These are phyloP conservation scores for Rhynchonycteris naso DNA, from an alignment of 2,797 vertebrate species.

Conservation along the genomic window DNA sequence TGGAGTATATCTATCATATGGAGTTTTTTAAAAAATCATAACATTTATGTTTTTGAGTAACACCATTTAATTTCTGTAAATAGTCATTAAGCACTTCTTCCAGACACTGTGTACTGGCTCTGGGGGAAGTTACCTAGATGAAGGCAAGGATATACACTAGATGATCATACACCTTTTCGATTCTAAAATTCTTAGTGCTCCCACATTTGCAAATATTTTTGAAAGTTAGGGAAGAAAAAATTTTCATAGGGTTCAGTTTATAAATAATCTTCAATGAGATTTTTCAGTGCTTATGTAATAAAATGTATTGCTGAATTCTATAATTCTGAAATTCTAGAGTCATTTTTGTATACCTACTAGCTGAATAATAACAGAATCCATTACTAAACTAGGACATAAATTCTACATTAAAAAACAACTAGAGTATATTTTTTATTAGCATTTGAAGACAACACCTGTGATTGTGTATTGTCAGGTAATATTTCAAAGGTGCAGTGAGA, in stretches of 20 bases:
- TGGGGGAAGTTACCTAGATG: not conserved
- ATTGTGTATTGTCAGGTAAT: not conserved
- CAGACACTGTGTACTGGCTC: not conserved
- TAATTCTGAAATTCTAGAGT: slow-evolving; percentile 9
- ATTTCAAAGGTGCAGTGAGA: not conserved
- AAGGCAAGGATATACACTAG: not conserved
- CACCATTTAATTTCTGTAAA: not conserved
- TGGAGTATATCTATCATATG: not conserved
- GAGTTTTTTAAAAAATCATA: not conserved
- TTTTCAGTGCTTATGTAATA: not conserved
- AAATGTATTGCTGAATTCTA: not conserved
- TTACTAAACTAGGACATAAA: not conserved
- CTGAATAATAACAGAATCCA: not conserved
- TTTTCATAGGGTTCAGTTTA: slow-evolving; percentile 33
- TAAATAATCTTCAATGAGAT: slow-evolving; percentile 24
- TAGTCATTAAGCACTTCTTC: not conserved
- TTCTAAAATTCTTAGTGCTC: slow-evolving; percentile 26
- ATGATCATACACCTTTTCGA: not conserved
- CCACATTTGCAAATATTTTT: not conserved
- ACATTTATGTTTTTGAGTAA: not conserved
- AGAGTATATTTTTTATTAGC: slow-evolving; percentile 21
- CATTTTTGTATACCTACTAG: not conserved
- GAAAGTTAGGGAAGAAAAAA: not conserved
- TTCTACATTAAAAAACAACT: not conserved
- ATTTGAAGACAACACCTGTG: slow-evolving; percentile 22